Evolutionary conservation across 1,140 invertebrate species (phyloP), one percentile per base, ranked within the genome.

Genomic region (Archegozetes longisetosus): DNA sequence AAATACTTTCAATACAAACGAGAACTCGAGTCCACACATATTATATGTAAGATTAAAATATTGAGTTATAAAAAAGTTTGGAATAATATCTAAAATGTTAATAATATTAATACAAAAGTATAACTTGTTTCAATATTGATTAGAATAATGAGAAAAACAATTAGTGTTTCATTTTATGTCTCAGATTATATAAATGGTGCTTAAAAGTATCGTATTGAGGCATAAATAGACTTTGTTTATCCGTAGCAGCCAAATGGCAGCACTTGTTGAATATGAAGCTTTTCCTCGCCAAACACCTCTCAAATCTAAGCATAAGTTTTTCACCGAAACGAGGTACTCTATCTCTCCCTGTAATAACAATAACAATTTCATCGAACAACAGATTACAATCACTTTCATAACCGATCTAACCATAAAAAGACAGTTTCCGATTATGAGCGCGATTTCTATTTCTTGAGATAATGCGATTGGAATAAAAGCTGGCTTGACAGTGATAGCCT

Each of bases 401-500:
- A n/a, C n/a, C n/a, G n/a, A n/a, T n/a, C n/a, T n/a, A 23, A 20
- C 65, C 66, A 28, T 65, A 52, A 20, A 68, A 64, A 12, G 56
- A 60, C 52, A 68, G 17, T 20, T 65, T 64, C 6, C 66, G 52
- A 61, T 67, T 69, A 52, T 70, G 68, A 2, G 67, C 66, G 12
- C 69, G 62, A 52, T 70, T 70, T 13, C 46, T 20, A 57, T 70
- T 70, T 13, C 69, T 60, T 28, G 58, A 46, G 13, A 59, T 17
- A 6, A 70, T 58, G 6, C 64, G 60, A 4, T 61, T 58, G 1
- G 58, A 53, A 58, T 70, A 70, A 52, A 68, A 69, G 2, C 64
- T 54, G 2, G 65, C 68, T 28, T 64, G 61, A 53, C 69, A 70
- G 48, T 69, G 67, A 62, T 68, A 70, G 17, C 69, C 69, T 62